Evolutionary conservation across 1,140 invertebrate genomes (phyloP).

Genomic region (Drosophila kurseongensis): DNA sequence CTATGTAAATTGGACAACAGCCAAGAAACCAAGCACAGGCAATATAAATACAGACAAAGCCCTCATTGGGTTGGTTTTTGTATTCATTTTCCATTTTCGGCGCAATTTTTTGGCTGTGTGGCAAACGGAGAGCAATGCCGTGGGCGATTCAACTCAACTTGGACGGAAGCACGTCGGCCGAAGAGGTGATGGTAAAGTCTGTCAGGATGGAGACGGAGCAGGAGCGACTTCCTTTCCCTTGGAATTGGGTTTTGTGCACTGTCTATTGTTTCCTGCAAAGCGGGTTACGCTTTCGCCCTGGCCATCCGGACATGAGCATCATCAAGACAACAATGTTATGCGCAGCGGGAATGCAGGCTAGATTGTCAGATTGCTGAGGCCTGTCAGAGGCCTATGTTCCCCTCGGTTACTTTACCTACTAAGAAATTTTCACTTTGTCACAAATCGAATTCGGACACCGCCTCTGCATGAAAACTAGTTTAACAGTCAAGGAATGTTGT

Average conservation of each 20-base stretch:
- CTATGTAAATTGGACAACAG: conserved; percentile 31
- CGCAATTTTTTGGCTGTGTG: conserved; percentile 20
- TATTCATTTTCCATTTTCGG: conserved; percentile 9
- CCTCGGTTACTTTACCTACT: not conserved
- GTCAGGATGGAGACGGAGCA: not conserved
- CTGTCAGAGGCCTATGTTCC: not conserved
- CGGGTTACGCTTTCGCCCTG: conserved; percentile 17
- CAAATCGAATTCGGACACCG: conserved; percentile 7
- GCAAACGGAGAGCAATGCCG: conserved; percentile 21
- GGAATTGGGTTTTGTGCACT: conserved; percentile 23
- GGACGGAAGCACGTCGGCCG: conserved; percentile 23
- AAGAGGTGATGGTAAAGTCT: conserved; percentile 24
- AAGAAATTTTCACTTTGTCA: not conserved
- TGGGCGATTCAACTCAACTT: conserved; percentile 14
- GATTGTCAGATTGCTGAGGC: conserved; percentile 41
- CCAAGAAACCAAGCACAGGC: conserved; percentile 49
- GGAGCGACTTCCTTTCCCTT: conserved; percentile 27
- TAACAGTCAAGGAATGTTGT: not conserved
- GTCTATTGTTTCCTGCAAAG: conserved; percentile 42
- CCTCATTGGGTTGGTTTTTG: conserved; percentile 18
- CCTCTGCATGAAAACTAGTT: conserved; percentile 2
- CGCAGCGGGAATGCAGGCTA: conserved; percentile 38
- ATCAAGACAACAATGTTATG: conserved; percentile 47
- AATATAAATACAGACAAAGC: conserved; percentile 60
- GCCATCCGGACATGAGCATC: conserved; percentile 51